Evolutionary conservation across 2,113 vertebrate species (phyloP).

Genomic region (Aegithalos caudatus): DNA sequence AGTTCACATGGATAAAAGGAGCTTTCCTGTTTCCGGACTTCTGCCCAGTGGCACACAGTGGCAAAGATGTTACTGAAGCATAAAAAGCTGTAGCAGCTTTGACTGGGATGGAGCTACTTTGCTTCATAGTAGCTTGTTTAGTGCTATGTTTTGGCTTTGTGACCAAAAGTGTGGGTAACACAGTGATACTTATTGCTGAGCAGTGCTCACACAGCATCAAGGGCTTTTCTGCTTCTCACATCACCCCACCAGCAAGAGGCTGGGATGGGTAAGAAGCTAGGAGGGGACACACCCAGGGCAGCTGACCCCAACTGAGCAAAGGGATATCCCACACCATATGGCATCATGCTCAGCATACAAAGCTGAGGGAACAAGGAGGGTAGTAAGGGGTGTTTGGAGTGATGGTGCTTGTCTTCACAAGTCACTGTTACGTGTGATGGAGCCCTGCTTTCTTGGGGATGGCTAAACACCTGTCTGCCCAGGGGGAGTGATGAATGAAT

Average conservation of each 20-base stretch:
- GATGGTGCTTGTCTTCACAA: not conserved
- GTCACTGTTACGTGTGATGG: accelerated
- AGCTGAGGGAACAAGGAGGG: not conserved
- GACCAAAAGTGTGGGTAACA: not conserved
- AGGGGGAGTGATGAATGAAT: not conserved
- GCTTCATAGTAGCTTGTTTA: not conserved
- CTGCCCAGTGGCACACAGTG: not conserved
- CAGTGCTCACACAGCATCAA: not conserved
- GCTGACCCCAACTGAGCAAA: not conserved
- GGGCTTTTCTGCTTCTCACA: not conserved
- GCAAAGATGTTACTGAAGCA: not conserved
- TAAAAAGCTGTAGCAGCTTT: not conserved
- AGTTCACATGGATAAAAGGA: not conserved
- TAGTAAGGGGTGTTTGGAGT: not conserved
- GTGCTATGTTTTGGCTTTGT: not conserved
- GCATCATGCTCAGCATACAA: not conserved
- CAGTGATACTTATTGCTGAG: not conserved
- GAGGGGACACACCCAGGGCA: not conserved
- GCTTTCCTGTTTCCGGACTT: not conserved
- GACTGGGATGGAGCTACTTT: not conserved
- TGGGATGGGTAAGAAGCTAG: not conserved
- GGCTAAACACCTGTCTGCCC: not conserved
- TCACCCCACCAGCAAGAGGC: not conserved
- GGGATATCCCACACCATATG: not conserved
- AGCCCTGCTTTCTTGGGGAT: not conserved